Evolutionary conservation across 92 coral and sea anemone species (phyloP).

Genomic region (Porites rus): DNA sequence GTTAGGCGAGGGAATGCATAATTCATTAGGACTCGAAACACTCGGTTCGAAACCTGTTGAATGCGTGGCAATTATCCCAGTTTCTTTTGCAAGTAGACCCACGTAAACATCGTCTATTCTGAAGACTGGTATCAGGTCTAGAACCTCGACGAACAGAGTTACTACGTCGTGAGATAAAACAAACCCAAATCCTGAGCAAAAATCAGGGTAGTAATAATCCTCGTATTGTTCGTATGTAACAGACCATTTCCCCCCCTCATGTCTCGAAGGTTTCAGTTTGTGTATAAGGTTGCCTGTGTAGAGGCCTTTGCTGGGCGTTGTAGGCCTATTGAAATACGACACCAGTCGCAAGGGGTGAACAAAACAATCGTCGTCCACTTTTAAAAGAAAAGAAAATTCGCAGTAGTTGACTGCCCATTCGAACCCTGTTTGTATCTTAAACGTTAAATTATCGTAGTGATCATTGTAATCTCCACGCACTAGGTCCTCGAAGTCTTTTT

Average conservation of each 20-base stretch:
- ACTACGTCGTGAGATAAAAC: too few species aligned
- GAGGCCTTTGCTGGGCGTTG: background rate
- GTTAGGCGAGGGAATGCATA: background rate
- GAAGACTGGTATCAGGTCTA: too few species aligned
- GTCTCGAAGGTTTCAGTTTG: too few species aligned
- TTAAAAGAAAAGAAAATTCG: constrained; percentile 46
- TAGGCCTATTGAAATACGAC: background rate
- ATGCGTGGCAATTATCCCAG: background rate
- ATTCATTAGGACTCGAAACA: background rate
- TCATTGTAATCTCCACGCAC: constrained; percentile 45
- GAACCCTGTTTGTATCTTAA: constrained; percentile 65
- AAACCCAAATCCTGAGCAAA: too few species aligned
- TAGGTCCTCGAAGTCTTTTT: constrained; percentile 45
- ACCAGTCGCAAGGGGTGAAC: constrained; percentile 39
- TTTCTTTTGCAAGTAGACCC: background rate
- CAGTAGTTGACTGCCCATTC: constrained; percentile 67
- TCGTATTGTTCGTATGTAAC: too few species aligned
- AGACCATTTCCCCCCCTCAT: too few species aligned
- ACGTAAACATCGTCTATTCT: too few species aligned
- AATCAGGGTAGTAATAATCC: too few species aligned
- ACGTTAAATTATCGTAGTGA: constrained; percentile 48
- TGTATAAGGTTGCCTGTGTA: too few species aligned
- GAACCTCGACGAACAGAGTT: too few species aligned
- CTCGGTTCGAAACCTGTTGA: background rate
- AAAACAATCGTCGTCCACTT: constrained; percentile 58